A percentile compares a stretch with the other conserved stretches of the same genome.
Evolutionary conservation across 2,797 vertebrate genomes (phyloP).

Genomic region (Huso huso): DNA sequence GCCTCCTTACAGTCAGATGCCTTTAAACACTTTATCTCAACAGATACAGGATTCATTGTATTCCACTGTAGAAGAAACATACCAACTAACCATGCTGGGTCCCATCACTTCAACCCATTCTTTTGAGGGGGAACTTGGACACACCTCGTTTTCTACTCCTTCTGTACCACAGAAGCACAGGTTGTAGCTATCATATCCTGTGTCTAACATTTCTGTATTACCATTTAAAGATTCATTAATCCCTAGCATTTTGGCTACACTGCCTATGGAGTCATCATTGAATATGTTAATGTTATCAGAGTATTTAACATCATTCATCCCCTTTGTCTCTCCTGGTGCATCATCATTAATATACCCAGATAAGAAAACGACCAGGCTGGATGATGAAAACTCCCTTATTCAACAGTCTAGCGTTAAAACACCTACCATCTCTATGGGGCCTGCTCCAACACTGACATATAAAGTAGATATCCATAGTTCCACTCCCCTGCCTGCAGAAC

Average conservation of each 20-base stretch:
- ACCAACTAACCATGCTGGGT: neutral
- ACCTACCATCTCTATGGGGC: neutral
- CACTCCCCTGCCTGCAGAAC: neutral
- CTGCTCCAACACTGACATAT: neutral
- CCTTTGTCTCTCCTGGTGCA: conserved; percentile 6
- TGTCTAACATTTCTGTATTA: conserved; percentile 5
- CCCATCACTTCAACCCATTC: neutral
- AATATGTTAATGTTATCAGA: neutral
- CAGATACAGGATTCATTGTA: neutral
- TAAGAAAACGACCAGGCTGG: neutral
- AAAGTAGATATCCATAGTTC: neutral
- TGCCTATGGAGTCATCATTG: neutral
- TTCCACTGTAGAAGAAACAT: neutral
- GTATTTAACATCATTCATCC: neutral
- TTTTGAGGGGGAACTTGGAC: conserved; percentile 19
- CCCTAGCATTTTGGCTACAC: neutral
- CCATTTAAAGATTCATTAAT: neutral
- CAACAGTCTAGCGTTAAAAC: neutral
- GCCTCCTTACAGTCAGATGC: neutral
- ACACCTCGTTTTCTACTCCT: conserved; percentile 27
- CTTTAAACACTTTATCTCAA: neutral
- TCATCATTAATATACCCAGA: neutral
- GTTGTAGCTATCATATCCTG: conserved; percentile 18
- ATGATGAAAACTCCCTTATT: neutral
- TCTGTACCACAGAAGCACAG: neutral